Evolutionary conservation across 1,140 invertebrate species (phyloP).

Genomic region (Philopotamus ludificatus): DNA sequence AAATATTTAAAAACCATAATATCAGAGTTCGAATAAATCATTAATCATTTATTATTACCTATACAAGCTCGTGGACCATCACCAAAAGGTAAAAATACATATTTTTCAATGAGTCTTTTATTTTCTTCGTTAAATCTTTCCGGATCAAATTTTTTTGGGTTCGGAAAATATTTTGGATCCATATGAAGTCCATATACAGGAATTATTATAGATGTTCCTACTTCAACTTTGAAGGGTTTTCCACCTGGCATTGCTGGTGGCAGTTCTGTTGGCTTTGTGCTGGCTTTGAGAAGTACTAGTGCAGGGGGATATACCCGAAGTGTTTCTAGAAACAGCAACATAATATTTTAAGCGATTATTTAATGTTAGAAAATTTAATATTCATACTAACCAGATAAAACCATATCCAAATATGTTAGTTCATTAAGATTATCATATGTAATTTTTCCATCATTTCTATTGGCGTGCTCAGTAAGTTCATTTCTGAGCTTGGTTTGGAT

Average conservation of each 20-base stretch:
- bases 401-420: no score
- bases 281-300: slow-evolving; percentile 15
- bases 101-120: slow-evolving; percentile 44
- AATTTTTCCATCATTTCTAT: no score
- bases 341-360: not conserved
- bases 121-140: slow-evolving; percentile 45
- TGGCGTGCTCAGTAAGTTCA: slow-evolving; percentile 25
- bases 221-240: slow-evolving; percentile 40
- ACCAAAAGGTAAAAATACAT: slow-evolving; percentile 58
- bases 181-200: slow-evolving; percentile 43
- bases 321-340: slow-evolving; percentile 25
- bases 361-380: not conserved
- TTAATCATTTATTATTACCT: no score
- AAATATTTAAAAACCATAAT: slow-evolving; percentile 1
- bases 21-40: no score
- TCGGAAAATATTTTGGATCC: slow-evolving; percentile 54
- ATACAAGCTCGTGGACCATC: slow-evolving; percentile 56
- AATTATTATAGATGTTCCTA: slow-evolving; percentile 43
- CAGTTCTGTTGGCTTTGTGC: slow-evolving; percentile 24
- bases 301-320: slow-evolving; percentile 27
- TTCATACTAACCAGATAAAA: slow-evolving; percentile 10
- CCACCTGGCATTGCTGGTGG: slow-evolving; percentile 20
- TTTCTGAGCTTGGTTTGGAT: slow-evolving; percentile 28
- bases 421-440: no score
- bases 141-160: slow-evolving; percentile 63